These are phyloP conservation scores for Araneus ventricosus DNA, from an alignment of 1,140 invertebrate genomes.

Conservation along the genomic window DNA sequence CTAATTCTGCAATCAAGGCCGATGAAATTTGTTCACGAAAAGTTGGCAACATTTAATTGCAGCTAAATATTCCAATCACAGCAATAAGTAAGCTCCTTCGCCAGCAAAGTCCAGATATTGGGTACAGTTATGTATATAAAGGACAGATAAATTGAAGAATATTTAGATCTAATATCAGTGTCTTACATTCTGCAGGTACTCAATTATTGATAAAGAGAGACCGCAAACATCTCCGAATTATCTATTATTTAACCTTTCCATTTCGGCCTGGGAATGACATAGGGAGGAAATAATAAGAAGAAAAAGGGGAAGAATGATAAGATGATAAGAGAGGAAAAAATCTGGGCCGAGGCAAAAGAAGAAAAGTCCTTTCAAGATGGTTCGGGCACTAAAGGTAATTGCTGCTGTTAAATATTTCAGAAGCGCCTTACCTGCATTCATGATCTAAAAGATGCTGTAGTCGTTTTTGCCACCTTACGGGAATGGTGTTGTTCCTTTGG, in stretches of 20 bases:
- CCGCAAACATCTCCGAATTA: slow-evolving; percentile 56
- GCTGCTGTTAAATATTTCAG: slow-evolving; percentile 59
- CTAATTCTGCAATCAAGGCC: too few species aligned
- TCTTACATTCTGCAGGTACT: slow-evolving; percentile 18
- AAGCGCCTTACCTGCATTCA: slow-evolving; percentile 43
- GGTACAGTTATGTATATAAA: background rate
- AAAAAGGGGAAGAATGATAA: background rate
- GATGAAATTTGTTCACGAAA: too few species aligned
- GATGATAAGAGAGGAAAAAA: slow-evolving; percentile 5
- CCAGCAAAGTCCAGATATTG: background rate
- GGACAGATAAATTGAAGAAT: slow-evolving; percentile 42
- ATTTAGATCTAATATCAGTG: slow-evolving; percentile 57
- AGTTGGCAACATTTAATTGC: background rate
- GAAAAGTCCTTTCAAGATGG: slow-evolving; percentile 33
- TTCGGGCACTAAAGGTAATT: slow-evolving; percentile 65
- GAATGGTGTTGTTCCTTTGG: background rate
- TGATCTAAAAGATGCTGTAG: background rate
- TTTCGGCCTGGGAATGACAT: background rate
- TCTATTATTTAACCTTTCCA: slow-evolving; percentile 57
- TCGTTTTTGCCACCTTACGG: slow-evolving; percentile 41
- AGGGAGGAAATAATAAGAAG: slow-evolving; percentile 14
- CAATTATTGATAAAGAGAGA: slow-evolving; percentile 59
- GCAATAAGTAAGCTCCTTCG: background rate
- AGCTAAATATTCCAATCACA: background rate
- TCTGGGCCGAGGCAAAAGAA: slow-evolving; percentile 8